These are phyloP conservation scores for Triplophysa yarkandensis DNA, from an alignment of 2,797 vertebrate genomes.

Conservation along the genomic window DNA sequence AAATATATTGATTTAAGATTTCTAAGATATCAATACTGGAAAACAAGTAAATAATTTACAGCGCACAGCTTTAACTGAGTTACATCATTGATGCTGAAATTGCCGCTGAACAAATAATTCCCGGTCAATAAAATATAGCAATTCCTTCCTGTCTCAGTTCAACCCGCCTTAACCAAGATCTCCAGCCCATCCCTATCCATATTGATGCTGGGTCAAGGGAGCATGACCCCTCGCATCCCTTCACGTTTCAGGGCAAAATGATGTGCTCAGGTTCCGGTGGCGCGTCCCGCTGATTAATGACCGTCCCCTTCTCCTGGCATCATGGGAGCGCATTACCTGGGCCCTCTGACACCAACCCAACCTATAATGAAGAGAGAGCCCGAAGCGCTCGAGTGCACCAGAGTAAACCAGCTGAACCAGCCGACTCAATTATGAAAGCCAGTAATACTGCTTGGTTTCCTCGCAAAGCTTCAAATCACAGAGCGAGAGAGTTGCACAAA, in stretches of 20 bases:
- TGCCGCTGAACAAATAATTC: no score
- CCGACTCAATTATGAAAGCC: constrained; percentile 42
- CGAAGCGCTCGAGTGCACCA: not conserved
- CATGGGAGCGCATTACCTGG: constrained; percentile 34
- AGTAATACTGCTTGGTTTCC: not conserved
- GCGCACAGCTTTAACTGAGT: no score
- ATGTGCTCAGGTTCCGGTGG: constrained; percentile 41
- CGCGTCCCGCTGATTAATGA: constrained; percentile 49
- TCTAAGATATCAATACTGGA: no score
- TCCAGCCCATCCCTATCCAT: constrained; percentile 38
- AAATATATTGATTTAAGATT: no score
- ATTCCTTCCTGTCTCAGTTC: not conserved
- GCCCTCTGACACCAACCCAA: constrained; percentile 48
- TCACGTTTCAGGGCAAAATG: constrained; percentile 58
- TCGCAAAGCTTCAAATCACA: not conserved
- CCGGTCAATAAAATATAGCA: constrained; percentile 15
- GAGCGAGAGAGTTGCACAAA: constrained; percentile 17
- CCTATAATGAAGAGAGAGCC: constrained; percentile 42
- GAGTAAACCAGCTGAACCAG: not conserved
- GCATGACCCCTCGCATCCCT: constrained; percentile 55
- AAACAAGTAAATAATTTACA: no score
- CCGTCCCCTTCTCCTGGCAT: constrained; percentile 1
- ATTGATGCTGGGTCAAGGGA: constrained; percentile 55
- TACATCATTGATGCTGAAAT: no score
- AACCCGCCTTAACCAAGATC: not conserved